Evolutionary conservation across 2,888 invertebrate species (phyloP).

Genomic region (Drosophila kambysellisi): DNA sequence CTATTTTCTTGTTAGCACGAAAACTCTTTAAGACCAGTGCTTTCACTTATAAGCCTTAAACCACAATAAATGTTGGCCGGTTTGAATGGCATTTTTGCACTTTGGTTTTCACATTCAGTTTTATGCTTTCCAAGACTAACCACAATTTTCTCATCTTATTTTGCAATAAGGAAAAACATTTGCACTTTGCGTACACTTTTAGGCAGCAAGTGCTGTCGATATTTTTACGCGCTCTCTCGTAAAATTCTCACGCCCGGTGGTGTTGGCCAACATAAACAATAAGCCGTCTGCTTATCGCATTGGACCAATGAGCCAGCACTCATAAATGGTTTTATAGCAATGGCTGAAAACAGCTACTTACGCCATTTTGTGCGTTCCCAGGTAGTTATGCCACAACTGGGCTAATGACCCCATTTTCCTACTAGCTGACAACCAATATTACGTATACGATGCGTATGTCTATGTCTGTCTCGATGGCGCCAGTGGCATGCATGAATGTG

Average conservation of each 20-base stretch:
- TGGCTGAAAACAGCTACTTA: slow-evolving; percentile 9
- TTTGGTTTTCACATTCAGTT: slow-evolving; percentile 30
- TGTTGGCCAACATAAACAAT: slow-evolving; percentile 46
- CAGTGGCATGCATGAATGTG: slow-evolving; percentile 3
- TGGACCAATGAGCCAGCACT: slow-evolving; percentile 42
- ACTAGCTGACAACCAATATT: slow-evolving; percentile 39
- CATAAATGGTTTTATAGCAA: slow-evolving; percentile 42
- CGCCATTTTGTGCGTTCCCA: slow-evolving; percentile 21
- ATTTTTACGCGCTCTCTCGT: slow-evolving; percentile 45
- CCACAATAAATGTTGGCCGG: slow-evolving; percentile 29
- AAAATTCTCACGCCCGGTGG: slow-evolving; percentile 45
- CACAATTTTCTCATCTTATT: slow-evolving; percentile 20
- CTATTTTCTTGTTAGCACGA: neutral
- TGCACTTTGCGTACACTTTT: slow-evolving; percentile 48
- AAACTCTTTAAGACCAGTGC: slow-evolving; percentile 12
- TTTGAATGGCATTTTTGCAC: slow-evolving; percentile 12
- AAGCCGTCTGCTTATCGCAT: slow-evolving; percentile 54
- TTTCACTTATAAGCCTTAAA: slow-evolving; percentile 16
- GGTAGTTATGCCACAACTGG: slow-evolving; percentile 41
- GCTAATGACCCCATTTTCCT: slow-evolving; percentile 39
- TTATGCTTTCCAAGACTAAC: slow-evolving; percentile 19
- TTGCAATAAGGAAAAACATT: slow-evolving; percentile 47
- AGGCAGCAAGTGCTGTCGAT: slow-evolving; percentile 20
- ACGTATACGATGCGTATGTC: slow-evolving; percentile 42
- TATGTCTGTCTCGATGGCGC: slow-evolving; percentile 3